Base-by-base conservation (phyloP, 2,888 invertebrate species). In the Bedellia somnulentella region DNA sequence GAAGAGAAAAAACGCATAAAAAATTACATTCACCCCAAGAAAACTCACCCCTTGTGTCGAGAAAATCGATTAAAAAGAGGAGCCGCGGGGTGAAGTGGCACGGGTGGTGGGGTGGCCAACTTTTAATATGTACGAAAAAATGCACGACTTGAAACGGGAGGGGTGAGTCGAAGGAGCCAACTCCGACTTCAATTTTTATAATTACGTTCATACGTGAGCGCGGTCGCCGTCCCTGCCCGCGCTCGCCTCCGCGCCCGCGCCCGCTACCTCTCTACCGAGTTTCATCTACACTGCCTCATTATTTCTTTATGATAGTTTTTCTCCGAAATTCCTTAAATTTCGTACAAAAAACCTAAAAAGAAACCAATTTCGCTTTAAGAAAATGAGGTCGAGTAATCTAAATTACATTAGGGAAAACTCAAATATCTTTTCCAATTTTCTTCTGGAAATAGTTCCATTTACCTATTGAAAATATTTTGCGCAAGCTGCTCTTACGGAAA, bases 151-250 rank as follows among this genome's bases (percentile, higher is more conserved):
- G 59, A 68, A 61, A 67, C 52, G 70, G 62, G 67, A 68, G 68
- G 57, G 60, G 34, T 15, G 35, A 55, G 54, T 51, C 60, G 62
- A 60, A 44, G 60, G 58, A 52, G 55, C 57, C 54, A 50, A 49
- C 64, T 59, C 59, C 67, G 66, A 64, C 70, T 75, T 67, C 70
- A 68, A 73, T 73, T 75, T 75, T 75, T 73, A 73, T 73, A 75
- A 75, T 73, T 75, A 73, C 71, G 73, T 71, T 71, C 75, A 73
- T 73, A 73, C 73, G 85, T 84, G 63, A 87, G 80, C 60, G 78
- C 58, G 46, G 73, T 57, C 40, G 78, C 32, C 37, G n/a, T n/a
- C n/a, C n/a, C n/a, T n/a, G n/a, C n/a, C n/a, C n/a, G n/a, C n/a
- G n/a, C n/a, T n/a, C n/a, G n/a, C n/a, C n/a, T n/a, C n/a, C n/a